Conservation (phyloP, 2,888 invertebrate species). For the Malacosoma neustria region DNA sequence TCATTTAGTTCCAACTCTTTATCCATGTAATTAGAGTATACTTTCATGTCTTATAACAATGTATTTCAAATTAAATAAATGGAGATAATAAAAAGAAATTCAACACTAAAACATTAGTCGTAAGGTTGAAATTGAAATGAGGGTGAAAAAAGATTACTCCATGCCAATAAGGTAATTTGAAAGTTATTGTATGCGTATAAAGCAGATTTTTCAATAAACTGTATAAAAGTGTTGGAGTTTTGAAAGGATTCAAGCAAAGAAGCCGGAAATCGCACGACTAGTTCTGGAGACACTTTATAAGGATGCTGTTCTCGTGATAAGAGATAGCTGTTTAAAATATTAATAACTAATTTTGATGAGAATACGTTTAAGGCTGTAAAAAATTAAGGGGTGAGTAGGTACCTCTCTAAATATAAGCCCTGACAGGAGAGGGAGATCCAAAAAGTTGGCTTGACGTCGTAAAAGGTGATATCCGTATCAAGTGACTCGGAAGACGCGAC, state of each 20-base stretch:
- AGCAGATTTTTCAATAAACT: not conserved
- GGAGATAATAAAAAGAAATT: not conserved
- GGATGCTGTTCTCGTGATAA: not conserved
- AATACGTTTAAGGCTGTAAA: too few relatives aligned
- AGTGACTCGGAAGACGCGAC: too few relatives aligned
- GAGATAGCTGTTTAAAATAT: not conserved
- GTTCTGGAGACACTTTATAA: not conserved
- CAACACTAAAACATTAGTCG: not conserved
- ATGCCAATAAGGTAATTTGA: not conserved
- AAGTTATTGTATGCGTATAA: not conserved
- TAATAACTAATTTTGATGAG: too few relatives aligned
- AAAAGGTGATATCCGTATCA: too few relatives aligned
- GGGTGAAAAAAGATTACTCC: not conserved
- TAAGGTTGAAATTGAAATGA: not conserved
- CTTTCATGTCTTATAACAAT: not conserved
- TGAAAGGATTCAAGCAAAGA: slow-evolving; percentile 1
- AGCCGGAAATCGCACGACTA: not conserved
- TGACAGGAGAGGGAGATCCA: too few relatives aligned
- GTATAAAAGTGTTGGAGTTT: not conserved
- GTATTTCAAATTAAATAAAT: not conserved
- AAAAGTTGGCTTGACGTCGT: too few relatives aligned
- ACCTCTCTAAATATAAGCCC: too few relatives aligned
- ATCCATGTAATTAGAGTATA: not conserved
- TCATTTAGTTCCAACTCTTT: not conserved
- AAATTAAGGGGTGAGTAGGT: too few relatives aligned